Percentiles rank a stretch among this genome's conserved stretches.
Evolutionary conservation across 2,888 invertebrate genomes (phyloP).

Genomic region (Brachycybe producta): DNA sequence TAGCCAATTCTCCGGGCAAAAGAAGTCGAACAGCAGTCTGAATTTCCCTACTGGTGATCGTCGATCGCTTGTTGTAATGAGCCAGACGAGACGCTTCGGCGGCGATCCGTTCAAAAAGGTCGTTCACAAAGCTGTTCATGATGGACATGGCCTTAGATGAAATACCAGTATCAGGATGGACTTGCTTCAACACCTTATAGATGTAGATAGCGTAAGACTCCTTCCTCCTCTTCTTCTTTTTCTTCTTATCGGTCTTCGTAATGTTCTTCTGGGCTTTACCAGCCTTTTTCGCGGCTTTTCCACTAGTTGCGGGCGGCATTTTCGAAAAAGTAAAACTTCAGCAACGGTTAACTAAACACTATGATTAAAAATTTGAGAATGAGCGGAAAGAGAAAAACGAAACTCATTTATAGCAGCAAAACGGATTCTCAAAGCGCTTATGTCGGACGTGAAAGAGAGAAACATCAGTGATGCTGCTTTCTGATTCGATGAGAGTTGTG

Average conservation of each 20-base stretch:
- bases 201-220: slow-evolving; percentile 43
- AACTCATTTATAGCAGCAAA: too few relatives aligned
- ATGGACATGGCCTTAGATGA: slow-evolving; percentile 56
- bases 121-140: slow-evolving; percentile 62
- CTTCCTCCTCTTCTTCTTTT: slow-evolving; percentile 41
- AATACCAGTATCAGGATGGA: slow-evolving; percentile 51
- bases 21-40: slow-evolving; percentile 53
- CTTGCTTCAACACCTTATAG: slow-evolving; percentile 48
- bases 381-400: too few relatives aligned
- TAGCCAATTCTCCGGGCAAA: slow-evolving; percentile 56
- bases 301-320: slow-evolving; percentile 19
- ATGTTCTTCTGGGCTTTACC: slow-evolving; percentile 45
- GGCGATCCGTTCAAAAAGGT: slow-evolving; percentile 58
- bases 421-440: too few relatives aligned
- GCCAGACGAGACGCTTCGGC: slow-evolving; percentile 50
- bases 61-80: slow-evolving; percentile 48
- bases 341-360: too few relatives aligned
- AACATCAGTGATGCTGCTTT: too few relatives aligned
- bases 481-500: too few relatives aligned
- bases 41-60: slow-evolving; percentile 54
- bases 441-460: too few relatives aligned
- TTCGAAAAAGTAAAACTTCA: too few relatives aligned
- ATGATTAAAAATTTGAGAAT: too few relatives aligned
- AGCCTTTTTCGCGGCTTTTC: slow-evolving; percentile 28
- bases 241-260: slow-evolving; percentile 45